Conservation (phyloP, 2,888 invertebrate genomes). For the Zaprionus bogoriensis region DNA sequence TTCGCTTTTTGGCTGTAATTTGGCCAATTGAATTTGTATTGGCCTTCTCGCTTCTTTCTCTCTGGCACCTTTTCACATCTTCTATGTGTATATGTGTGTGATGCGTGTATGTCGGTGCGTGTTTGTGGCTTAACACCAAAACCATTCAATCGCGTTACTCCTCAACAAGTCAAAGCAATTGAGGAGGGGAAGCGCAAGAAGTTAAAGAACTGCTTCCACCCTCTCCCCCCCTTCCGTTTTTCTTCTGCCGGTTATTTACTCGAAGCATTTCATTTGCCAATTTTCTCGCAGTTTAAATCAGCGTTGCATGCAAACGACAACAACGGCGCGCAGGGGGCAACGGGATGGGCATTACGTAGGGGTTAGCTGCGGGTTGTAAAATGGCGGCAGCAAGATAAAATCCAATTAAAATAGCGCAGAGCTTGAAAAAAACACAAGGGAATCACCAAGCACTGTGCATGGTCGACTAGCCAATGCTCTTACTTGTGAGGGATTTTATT, state of each 20-base stretch:
- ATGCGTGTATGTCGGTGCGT: conserved; percentile 47
- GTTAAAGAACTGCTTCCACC: too few relatives aligned
- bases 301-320: conserved; percentile 64
- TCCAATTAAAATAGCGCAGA: conserved; percentile 71
- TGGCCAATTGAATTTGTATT: conserved; percentile 69
- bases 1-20: conserved; percentile 49
- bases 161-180: conserved; percentile 55
- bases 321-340: conserved; percentile 11
- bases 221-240: too few relatives aligned
- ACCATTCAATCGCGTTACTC: conserved; percentile 37
- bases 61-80: background rate
- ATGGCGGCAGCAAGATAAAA: conserved; percentile 68
- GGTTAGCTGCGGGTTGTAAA: conserved; percentile 43
- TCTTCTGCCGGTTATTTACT: conserved; percentile 60
- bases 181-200: conserved; percentile 15
- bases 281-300: conserved; percentile 66
- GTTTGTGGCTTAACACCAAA: conserved; percentile 55
- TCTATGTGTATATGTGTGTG: conserved; percentile 7
- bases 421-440: conserved; percentile 36
- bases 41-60: conserved; percentile 16
- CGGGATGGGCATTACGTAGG: background rate
- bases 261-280: conserved; percentile 74
- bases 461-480: conserved; percentile 47
- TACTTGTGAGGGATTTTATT: too few relatives aligned
- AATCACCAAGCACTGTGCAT: conserved; percentile 1